Evolutionary conservation across 2,888 invertebrate genomes (phyloP).

Genomic region (Diabrotica balteata): DNA sequence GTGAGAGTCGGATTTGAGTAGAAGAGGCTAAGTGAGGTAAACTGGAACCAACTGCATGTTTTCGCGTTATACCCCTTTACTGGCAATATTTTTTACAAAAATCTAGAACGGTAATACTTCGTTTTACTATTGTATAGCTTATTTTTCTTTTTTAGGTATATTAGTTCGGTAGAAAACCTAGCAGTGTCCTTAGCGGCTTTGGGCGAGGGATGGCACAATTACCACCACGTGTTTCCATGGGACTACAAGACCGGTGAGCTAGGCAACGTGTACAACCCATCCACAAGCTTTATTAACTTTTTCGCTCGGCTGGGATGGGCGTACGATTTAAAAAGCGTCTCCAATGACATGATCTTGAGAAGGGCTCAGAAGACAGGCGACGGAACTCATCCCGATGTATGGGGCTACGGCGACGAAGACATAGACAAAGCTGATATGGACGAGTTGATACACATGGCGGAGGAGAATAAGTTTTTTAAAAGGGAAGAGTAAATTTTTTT

Average conservation of each 20-base stretch:
- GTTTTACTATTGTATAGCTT: no score
- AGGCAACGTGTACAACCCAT: slow-evolving; percentile 67
- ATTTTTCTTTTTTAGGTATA: slow-evolving; percentile 63
- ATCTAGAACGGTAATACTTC: no score
- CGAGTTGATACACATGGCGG: slow-evolving; percentile 65
- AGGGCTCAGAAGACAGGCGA: slow-evolving; percentile 68
- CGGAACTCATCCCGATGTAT: slow-evolving; percentile 64
- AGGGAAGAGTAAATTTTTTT: slow-evolving; percentile 13
- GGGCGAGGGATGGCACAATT: slow-evolving; percentile 87
- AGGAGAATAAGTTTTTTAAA: slow-evolving; percentile 38
- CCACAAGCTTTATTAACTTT: slow-evolving; percentile 80
- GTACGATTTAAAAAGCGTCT: slow-evolving; percentile 76
- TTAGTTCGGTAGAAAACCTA: slow-evolving; percentile 76
- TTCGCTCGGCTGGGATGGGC: slow-evolving; percentile 84
- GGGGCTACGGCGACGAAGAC: slow-evolving; percentile 72
- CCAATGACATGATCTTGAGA: slow-evolving; percentile 65
- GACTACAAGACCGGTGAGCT: slow-evolving; percentile 66
- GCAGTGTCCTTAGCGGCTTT: slow-evolving; percentile 77
- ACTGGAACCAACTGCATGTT: no score
- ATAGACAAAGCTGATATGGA: slow-evolving; percentile 64
- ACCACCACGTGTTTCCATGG: slow-evolving; percentile 77
- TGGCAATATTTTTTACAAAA: no score
- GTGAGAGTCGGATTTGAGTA: no score
- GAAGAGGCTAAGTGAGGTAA: no score
- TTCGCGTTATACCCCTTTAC: no score